Conservation (phyloP, 1,140 invertebrate species). For the Tetragnatha versicolor region DNA sequence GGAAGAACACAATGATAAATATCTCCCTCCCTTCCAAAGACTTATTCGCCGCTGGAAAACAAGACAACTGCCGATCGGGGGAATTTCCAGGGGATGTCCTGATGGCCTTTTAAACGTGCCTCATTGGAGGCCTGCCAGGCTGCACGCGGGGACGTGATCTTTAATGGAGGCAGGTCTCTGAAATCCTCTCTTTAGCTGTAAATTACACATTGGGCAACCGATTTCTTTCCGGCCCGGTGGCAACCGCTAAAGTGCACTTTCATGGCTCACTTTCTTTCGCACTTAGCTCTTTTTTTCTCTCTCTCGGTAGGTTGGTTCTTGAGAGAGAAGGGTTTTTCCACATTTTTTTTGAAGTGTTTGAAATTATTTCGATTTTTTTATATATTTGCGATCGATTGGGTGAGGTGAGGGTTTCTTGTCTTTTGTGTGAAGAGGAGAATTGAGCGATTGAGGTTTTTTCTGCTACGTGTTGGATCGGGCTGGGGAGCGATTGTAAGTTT, state of each 20-base stretch:
- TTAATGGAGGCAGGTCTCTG: background rate
- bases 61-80: background rate
- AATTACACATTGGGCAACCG: background rate
- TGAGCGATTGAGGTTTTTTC: too few relatives aligned
- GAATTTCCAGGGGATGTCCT: background rate
- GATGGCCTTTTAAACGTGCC: slow-evolving; percentile 27
- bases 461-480: too few relatives aligned
- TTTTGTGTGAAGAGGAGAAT: too few relatives aligned
- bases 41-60: background rate
- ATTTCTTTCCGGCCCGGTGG: background rate
- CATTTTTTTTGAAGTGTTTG: too few relatives aligned
- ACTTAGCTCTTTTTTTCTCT: background rate
- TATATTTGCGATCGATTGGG: too few relatives aligned
- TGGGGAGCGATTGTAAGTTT: too few relatives aligned
- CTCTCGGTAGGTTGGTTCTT: background rate
- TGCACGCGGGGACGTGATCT: background rate
- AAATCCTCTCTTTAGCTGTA: slow-evolving; percentile 2
- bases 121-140: slow-evolving; percentile 2
- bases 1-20: background rate
- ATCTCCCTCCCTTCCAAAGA: background rate
- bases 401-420: too few relatives aligned
- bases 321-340: too few relatives aligned
- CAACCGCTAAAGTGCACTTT: background rate
- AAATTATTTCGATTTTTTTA: too few relatives aligned
- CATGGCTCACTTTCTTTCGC: background rate